Evolutionary conservation across 2,888 invertebrate genomes (phyloP).

Genomic region (Lutraria lutraria): DNA sequence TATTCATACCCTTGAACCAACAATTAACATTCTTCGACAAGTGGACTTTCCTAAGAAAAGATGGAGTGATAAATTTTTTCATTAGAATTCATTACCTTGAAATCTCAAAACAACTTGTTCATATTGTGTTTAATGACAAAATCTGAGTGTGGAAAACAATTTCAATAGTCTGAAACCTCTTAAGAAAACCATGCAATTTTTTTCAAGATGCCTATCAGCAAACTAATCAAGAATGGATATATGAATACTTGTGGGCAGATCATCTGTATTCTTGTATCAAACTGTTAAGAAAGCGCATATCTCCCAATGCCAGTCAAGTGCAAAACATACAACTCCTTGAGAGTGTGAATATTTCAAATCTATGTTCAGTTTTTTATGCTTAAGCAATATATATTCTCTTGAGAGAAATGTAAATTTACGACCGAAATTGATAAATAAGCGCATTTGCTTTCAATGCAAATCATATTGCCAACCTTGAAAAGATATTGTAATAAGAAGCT

Average conservation of each 20-base stretch:
- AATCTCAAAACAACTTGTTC: not conserved
- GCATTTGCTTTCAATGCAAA: not conserved
- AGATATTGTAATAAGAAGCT: not conserved
- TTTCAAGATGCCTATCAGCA: not conserved
- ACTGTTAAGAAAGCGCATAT: not conserved
- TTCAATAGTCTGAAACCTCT: not conserved
- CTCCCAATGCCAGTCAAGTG: not conserved
- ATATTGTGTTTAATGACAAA: not conserved
- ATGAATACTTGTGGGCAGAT: not conserved
- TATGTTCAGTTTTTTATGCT: not conserved
- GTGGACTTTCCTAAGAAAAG: not conserved
- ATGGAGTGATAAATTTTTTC: not conserved
- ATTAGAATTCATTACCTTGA: not conserved
- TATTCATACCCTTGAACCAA: not conserved
- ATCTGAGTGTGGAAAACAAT: not conserved
- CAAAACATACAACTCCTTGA: not conserved
- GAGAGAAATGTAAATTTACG: not conserved
- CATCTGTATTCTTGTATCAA: not conserved
- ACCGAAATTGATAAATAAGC: not conserved
- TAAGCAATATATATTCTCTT: conserved; percentile 1
- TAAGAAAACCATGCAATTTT: not conserved
- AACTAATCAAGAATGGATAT: not conserved
- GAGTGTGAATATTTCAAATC: not conserved
- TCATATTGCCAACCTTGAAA: not conserved
- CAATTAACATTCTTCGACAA: not conserved